These are phyloP conservation scores for Dione vanillae DNA, from an alignment of 2,888 invertebrate genomes.

Conservation along the genomic window DNA sequence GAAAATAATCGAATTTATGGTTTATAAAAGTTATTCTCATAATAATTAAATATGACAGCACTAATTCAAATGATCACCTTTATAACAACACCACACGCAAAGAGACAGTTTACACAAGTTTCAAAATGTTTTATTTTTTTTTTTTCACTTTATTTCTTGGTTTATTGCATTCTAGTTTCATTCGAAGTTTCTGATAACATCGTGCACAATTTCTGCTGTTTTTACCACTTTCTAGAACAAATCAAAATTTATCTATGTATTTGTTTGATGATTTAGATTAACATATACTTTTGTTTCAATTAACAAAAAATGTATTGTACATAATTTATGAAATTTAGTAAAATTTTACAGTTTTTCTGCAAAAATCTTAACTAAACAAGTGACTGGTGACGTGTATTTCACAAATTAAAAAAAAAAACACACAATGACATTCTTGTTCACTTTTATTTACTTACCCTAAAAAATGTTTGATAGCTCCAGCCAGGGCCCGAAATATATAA, in stretches of 20 bases:
- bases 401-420: too few relatives aligned
- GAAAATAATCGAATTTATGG: not conserved
- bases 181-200: constrained; percentile 51
- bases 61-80: not conserved
- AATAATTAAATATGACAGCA: not conserved
- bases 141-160: constrained; percentile 46
- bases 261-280: too few relatives aligned
- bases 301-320: too few relatives aligned
- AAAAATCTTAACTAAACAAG: too few relatives aligned
- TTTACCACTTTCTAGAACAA: constrained; percentile 50
- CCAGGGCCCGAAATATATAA: too few relatives aligned
- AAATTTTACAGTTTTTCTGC: too few relatives aligned
- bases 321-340: too few relatives aligned
- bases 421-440: too few relatives aligned
- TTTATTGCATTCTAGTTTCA: constrained; percentile 46
- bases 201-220: constrained; percentile 53
- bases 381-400: too few relatives aligned
- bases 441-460: too few relatives aligned
- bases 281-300: too few relatives aligned
- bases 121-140: constrained; percentile 49
- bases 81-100: constrained; percentile 48
- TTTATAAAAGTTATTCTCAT: not conserved
- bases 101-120: constrained; percentile 49
- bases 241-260: constrained; percentile 14
- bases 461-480: too few relatives aligned